phyloP scores from a whole-genome alignment of 2,888 invertebrate species.

The Lapara coniferarum region DNA sequence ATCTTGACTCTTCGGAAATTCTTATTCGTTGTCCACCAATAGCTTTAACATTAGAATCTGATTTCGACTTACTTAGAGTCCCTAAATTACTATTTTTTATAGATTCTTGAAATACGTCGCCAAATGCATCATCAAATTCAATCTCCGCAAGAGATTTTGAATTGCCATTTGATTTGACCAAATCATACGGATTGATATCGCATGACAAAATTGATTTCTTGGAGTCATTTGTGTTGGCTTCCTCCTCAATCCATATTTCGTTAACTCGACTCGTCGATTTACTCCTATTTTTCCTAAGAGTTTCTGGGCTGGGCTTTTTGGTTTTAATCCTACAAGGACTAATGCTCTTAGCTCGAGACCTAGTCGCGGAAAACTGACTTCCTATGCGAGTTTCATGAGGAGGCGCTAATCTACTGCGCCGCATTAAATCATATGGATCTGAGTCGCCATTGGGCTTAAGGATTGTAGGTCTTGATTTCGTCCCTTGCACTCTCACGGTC shows the following conservation, averaged over 20 bases:
- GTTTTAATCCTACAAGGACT: conserved; percentile 83
- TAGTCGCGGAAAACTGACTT: conserved; percentile 77
- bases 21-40: conserved; percentile 88
- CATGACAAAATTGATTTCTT: conserved; percentile 91
- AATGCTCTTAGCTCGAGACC: conserved; percentile 82
- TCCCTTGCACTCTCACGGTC: conserved; percentile 85
- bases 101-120: conserved; percentile 70
- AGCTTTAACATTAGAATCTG: conserved; percentile 83
- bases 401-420: conserved; percentile 88
- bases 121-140: conserved; percentile 81
- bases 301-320: conserved; percentile 77
- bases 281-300: conserved; percentile 69
- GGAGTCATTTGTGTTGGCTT: conserved; percentile 55
- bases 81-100: conserved; percentile 62
- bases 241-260: conserved; percentile 77
- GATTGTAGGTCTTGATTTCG: conserved; percentile 86
- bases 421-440: conserved; percentile 93
- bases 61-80: conserved; percentile 60
- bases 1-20: conserved; percentile 82
- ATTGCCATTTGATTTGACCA: conserved; percentile 85
- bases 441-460: conserved; percentile 83
- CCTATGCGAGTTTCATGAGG: conserved; percentile 83
- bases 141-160: conserved; percentile 77
- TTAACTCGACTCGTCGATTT: conserved; percentile 78
- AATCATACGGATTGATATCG: conserved; percentile 92